Percentiles rank a stretch among this genome's conserved stretches.
These are phyloP conservation scores for Anas georgica DNA, from an alignment of 2,797 vertebrate species.

Conservation along the genomic window DNA sequence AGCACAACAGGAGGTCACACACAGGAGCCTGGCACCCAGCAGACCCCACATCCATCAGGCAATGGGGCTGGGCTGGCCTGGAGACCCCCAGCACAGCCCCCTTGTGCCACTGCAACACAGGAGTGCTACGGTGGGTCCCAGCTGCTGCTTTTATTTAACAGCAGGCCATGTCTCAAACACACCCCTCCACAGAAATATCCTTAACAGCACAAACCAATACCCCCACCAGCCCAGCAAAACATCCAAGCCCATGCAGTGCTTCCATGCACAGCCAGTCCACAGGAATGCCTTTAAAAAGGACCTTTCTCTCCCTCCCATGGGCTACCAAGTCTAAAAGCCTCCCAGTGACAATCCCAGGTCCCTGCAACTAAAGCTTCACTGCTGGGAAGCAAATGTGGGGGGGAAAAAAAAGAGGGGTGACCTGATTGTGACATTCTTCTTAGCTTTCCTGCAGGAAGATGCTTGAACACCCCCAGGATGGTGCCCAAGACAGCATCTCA, in stretches of 20 bases:
- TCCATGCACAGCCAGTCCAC: background rate
- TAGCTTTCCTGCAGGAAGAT: background rate
- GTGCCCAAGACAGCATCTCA: background rate
- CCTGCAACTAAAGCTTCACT: background rate
- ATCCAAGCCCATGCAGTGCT: background rate
- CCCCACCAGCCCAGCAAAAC: background rate
- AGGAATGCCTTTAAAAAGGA: background rate
- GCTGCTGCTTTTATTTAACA: background rate
- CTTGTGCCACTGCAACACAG: rapidly evolving
- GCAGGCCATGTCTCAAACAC: background rate
- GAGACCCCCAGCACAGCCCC: background rate
- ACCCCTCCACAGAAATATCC: background rate
- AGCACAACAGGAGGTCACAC: background rate
- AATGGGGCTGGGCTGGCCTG: background rate
- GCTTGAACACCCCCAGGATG: background rate
- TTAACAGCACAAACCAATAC: background rate
- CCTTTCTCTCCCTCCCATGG: rapidly evolving
- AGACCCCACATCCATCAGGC: background rate
- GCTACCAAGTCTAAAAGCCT: background rate
- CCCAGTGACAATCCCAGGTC: background rate
- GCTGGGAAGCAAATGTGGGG: background rate
- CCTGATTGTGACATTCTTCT: background rate
- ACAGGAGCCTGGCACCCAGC: rapidly evolving
- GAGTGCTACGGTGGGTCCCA: background rate
- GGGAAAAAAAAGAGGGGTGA: background rate